A percentile compares a stretch with the other conserved stretches of the same genome.
These are phyloP conservation scores for Coreoperca whiteheadi DNA, from an alignment of 2,113 vertebrate genomes.

Conservation along the genomic window DNA sequence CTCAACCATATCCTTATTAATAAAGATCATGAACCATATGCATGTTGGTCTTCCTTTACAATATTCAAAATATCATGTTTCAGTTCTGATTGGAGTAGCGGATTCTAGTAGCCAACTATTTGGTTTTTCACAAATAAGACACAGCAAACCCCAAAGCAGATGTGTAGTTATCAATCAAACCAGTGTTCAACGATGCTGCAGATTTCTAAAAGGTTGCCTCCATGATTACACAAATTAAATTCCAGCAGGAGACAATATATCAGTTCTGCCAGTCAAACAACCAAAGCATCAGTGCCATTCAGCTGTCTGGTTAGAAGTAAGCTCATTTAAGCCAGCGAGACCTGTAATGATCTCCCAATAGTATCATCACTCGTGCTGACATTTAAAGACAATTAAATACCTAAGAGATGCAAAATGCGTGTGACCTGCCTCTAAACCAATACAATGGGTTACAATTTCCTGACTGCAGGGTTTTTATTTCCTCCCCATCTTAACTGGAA, in stretches of 20 bases:
- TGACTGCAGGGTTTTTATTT: slow-evolving; percentile 23
- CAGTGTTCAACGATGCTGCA: slow-evolving; percentile 22
- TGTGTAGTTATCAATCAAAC: slow-evolving; percentile 51
- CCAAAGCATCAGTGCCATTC: slow-evolving; percentile 33
- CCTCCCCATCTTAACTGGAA: slow-evolving; percentile 3
- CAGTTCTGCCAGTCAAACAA: slow-evolving; percentile 53
- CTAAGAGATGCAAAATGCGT: slow-evolving; percentile 52
- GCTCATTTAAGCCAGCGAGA: slow-evolving; percentile 55
- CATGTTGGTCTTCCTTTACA: background rate
- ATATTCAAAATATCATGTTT: background rate
- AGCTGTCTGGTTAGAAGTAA: slow-evolving; percentile 54
- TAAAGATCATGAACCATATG: background rate
- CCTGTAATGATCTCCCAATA: slow-evolving; percentile 70
- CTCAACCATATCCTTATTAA: slow-evolving; percentile 30
- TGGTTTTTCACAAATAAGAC: slow-evolving; percentile 13
- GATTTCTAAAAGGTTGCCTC: slow-evolving; percentile 44
- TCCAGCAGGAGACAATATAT: slow-evolving; percentile 53
- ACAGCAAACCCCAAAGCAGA: slow-evolving; percentile 13
- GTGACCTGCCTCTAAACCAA: slow-evolving; percentile 38
- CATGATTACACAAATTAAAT: slow-evolving; percentile 65
- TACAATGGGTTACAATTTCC: slow-evolving; percentile 27
- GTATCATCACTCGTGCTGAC: slow-evolving; percentile 68
- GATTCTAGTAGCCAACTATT: background rate
- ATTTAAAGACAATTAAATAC: slow-evolving; percentile 82
- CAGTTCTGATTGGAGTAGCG: background rate